phyloP scores from a whole-genome alignment of 2,888 invertebrate species.

The Drosophila mimetica region DNA sequence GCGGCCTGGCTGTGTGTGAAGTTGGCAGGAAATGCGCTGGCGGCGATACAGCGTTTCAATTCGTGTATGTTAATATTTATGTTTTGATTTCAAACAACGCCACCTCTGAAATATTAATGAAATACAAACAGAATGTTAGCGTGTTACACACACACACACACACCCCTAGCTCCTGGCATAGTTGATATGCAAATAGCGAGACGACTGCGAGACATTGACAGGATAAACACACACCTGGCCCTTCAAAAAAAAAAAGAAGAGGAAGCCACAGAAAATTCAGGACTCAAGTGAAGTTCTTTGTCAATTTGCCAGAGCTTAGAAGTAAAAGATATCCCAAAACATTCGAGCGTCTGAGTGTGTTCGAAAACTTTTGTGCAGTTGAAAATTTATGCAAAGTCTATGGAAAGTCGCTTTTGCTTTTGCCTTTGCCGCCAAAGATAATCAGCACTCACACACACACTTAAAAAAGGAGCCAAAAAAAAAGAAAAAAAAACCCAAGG shows the following conservation, averaged over 20 bases:
- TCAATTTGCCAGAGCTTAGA: constrained; percentile 78
- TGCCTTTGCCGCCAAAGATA: constrained; percentile 57
- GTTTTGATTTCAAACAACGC: constrained; percentile 81
- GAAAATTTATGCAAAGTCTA: constrained; percentile 77
- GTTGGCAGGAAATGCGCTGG: constrained; percentile 67
- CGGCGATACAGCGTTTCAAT: constrained; percentile 80
- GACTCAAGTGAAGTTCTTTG: constrained; percentile 63
- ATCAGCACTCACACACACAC: constrained; percentile 51
- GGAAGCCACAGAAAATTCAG: constrained; percentile 70
- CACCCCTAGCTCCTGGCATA: constrained; percentile 48
- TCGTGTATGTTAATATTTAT: constrained; percentile 82
- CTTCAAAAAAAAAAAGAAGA: constrained; percentile 53
- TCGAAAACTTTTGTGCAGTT: constrained; percentile 44
- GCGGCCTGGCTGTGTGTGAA: constrained; percentile 9
- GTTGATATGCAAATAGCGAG: constrained; percentile 77
- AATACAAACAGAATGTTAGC: constrained; percentile 81
- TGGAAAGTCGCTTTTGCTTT: constrained; percentile 57
- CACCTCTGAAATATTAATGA: constrained; percentile 82
- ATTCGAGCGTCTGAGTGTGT: constrained; percentile 32
- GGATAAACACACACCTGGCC: constrained; percentile 53
- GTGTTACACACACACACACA: constrained; percentile 49
- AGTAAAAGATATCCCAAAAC: constrained; percentile 65
- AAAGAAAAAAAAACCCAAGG: background rate
- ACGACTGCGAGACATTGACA: constrained; percentile 58
- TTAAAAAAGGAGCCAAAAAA: constrained; percentile 6